phyloP scores from a whole-genome alignment of 2,888 invertebrate species.

The Acleris emargana region DNA sequence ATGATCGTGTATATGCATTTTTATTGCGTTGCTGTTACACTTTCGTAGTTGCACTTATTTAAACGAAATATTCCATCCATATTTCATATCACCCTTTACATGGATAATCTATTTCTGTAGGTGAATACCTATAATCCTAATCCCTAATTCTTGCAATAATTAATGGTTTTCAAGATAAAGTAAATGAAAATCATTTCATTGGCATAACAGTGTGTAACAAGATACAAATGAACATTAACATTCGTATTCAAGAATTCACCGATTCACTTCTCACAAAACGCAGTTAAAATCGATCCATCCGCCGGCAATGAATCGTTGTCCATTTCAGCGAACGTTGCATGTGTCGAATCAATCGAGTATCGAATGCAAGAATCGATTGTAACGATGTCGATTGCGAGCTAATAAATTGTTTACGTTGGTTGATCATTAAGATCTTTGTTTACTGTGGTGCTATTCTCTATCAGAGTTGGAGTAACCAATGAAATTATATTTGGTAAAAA shows the following conservation, averaged over 20 bases:
- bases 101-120: too few relatives aligned
- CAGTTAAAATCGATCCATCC: constrained; percentile 60
- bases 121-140: too few relatives aligned
- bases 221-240: constrained; percentile 17
- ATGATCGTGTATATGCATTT: too few relatives aligned
- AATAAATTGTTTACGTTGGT: constrained; percentile 76
- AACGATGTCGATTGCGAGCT: constrained; percentile 72
- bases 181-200: too few relatives aligned
- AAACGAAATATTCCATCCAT: too few relatives aligned
- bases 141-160: too few relatives aligned
- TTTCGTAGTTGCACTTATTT: too few relatives aligned
- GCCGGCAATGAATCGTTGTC: constrained; percentile 56
- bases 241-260: constrained; percentile 22
- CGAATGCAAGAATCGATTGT: constrained; percentile 70
- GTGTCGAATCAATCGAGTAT: constrained; percentile 53
- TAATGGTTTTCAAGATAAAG: too few relatives aligned
- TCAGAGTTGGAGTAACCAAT: too few relatives aligned
- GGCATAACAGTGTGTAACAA: background rate
- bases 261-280: constrained; percentile 44
- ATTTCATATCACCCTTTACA: too few relatives aligned
- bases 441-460: constrained; percentile 49
- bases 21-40: too few relatives aligned
- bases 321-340: constrained; percentile 56
- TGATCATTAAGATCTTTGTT: constrained; percentile 79
- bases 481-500: too few relatives aligned